Evolutionary conservation across 2,797 vertebrate species (phyloP).

Genomic region (Eulemur mongoz): DNA sequence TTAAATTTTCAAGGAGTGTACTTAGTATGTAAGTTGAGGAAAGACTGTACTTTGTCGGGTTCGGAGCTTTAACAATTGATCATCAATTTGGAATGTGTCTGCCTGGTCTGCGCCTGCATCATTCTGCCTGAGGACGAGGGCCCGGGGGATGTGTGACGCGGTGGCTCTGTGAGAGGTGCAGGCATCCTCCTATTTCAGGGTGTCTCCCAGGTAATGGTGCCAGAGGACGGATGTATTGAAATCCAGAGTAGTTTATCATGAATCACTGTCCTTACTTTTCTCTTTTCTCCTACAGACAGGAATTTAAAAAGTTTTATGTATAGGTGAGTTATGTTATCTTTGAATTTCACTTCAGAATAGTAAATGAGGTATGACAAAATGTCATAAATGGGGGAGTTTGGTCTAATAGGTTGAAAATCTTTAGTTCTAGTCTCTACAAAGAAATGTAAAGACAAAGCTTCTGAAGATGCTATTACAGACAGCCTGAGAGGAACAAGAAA

Average conservation of each 20-base stretch:
- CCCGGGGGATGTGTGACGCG: background rate
- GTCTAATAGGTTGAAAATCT: background rate
- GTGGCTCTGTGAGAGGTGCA: background rate
- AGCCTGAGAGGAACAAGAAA: background rate
- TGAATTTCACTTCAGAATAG: constrained; percentile 13
- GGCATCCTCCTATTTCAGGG: background rate
- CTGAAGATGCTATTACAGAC: background rate
- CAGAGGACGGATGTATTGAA: background rate
- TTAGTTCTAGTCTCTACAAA: background rate
- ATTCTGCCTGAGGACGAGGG: background rate
- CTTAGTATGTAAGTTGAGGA: background rate
- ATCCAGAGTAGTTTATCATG: background rate
- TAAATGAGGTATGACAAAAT: background rate
- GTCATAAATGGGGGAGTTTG: background rate
- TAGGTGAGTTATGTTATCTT: background rate
- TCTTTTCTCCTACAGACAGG: background rate
- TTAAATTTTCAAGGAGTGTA: background rate
- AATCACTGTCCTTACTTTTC: background rate
- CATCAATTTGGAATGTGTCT: background rate
- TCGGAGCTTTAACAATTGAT: background rate
- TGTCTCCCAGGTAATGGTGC: background rate
- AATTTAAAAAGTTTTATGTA: background rate
- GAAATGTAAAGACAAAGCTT: constrained; percentile 19
- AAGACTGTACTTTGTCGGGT: background rate
- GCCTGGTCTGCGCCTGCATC: background rate